Conservation (phyloP, 2,797 vertebrate species). For the Sebastes itinus region DNA sequence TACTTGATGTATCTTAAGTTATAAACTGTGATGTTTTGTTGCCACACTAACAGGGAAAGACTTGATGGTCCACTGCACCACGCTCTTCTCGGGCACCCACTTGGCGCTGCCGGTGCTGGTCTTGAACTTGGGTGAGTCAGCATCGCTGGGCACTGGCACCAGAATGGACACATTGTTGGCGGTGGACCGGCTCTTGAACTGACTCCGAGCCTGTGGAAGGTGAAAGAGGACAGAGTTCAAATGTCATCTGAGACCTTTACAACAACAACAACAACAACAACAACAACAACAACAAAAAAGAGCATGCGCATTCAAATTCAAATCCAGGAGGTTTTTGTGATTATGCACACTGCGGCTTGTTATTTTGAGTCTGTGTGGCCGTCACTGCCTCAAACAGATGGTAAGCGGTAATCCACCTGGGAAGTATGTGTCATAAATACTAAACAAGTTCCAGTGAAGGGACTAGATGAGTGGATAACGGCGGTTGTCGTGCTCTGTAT, state of each 20-base stretch:
- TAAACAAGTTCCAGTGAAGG: constrained; percentile 22
- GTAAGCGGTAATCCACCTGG: constrained; percentile 21
- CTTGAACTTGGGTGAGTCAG: constrained; percentile 88
- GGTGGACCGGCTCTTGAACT: constrained; percentile 86
- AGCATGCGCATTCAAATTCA: neutral
- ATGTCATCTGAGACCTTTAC: constrained; percentile 1
- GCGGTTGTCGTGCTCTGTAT: neutral
- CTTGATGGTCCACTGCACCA: constrained; percentile 86
- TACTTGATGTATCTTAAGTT: neutral
- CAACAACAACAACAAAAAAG: neutral
- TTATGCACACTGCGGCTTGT: constrained; percentile 24
- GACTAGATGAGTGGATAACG: constrained; percentile 2
- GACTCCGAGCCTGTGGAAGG: constrained; percentile 81
- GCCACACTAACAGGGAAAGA: constrained; percentile 84
- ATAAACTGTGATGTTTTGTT: neutral
- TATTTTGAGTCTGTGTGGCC: constrained; percentile 8
- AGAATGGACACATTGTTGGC: constrained; percentile 87
- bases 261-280: neutral
- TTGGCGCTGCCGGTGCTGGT: constrained; percentile 85
- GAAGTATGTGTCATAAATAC: constrained; percentile 40
- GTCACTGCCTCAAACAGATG: constrained; percentile 42
- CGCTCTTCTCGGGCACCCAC: constrained; percentile 86
- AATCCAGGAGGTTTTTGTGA: neutral
- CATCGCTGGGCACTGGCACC: constrained; percentile 87
- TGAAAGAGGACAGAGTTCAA: constrained; percentile 42